Conservation (phyloP, 2,113 vertebrate species). For the Rattus rattus region DNA sequence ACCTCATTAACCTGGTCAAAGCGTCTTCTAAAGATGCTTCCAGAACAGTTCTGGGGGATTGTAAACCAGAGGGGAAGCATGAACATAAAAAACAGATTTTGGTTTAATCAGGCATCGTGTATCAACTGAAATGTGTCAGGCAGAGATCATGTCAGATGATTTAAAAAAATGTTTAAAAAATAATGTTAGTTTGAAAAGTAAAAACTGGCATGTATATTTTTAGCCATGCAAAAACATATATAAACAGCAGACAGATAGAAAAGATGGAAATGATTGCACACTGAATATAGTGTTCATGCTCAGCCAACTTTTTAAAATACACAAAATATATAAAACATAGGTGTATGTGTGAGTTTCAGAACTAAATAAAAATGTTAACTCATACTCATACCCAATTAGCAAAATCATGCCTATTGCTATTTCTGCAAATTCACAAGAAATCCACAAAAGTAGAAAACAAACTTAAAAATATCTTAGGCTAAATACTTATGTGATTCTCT, state of each 20-base stretch:
- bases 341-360: not conserved
- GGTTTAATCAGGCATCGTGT: not conserved
- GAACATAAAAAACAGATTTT: not conserved
- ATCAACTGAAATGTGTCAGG: not conserved
- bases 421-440: constrained; percentile 9
- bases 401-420: not conserved
- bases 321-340: not conserved
- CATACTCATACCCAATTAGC: not conserved
- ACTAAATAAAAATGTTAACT: not conserved
- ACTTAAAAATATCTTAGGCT: not conserved
- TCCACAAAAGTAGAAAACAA: not conserved
- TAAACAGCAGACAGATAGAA: not conserved
- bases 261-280: not conserved
- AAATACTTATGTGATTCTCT: not conserved
- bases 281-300: not conserved
- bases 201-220: not conserved
- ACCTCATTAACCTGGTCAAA: constrained; percentile 2
- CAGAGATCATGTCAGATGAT: not conserved
- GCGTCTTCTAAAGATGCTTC: not conserved
- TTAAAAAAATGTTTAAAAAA: not conserved
- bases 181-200: not conserved
- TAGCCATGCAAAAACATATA: not conserved
- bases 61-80: not conserved
- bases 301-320: not conserved
- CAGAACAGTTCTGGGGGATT: not conserved